Base-by-base conservation (phyloP, 2,888 invertebrate genomes). In the Plebejus argus region DNA sequence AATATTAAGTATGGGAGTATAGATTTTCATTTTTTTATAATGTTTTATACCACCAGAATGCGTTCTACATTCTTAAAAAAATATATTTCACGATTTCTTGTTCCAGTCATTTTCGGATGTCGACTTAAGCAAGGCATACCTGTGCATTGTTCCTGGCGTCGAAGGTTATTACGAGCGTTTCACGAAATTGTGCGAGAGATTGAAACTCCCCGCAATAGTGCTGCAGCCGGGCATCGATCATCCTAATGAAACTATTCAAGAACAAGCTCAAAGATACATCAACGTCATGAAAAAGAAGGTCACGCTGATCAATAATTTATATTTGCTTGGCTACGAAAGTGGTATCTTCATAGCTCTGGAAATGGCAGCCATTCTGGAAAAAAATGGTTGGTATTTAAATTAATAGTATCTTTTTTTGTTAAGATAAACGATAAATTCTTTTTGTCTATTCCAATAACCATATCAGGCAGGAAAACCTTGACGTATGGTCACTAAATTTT, bases 291-390 rank as follows among this genome's bases (percentile, higher is more conserved):
- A 86, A n/a, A 84, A 84, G 49, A 86, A 84, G 45, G 80, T 82
- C 0, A 81, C 80, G 28, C 7, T 84, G 3, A 82, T 81, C 35
- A 82, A 85, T 0, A 82, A 78, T 0, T 90, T 90, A 76, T 86
- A 87, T 78, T 78, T 91, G 1, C 20, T 89, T 78, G 90, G 90
- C 3, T 90, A 87, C 45, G 90, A 90, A 81, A 83, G 84, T 70
- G 91, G 91, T 10, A 83, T 88, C 0, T 23, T 83, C 10, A 80
- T 88, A 0, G 89, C 88, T n/a, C 79, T 90, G 39, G 88, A 90
- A 81, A 79, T 89, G 77, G 89, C 89, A 20, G 82, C 85, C 0
- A 85, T 89, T 56, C 82, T 91, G 18, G 90, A 91, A 83, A 79
- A 85, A 1, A 77, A 82, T 20, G 91, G 90, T 90, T 83, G 82